phyloP scores from a whole-genome alignment of 37 sponge, comb jelly and placozoan genomes.

The Cladorhizidae sp. region DNA sequence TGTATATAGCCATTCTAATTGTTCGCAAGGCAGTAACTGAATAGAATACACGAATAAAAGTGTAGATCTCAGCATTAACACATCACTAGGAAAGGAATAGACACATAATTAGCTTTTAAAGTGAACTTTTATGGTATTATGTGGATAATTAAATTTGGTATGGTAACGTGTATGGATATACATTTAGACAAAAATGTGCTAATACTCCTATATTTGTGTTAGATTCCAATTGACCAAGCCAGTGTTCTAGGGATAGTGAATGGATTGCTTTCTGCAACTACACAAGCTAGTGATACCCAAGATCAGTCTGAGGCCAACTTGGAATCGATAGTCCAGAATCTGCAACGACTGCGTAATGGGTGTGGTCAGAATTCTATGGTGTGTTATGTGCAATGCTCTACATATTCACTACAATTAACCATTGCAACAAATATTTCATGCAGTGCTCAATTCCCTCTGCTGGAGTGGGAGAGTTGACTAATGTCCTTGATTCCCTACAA shows the following conservation, averaged over 20 bases:
- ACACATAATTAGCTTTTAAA: too few species aligned
- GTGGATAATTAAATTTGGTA: too few species aligned
- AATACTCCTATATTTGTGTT: too few species aligned
- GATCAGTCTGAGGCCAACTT: slow-evolving; percentile 8
- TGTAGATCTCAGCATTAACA: too few species aligned
- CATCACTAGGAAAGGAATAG: too few species aligned
- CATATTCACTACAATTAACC: background rate
- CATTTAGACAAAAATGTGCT: too few species aligned
- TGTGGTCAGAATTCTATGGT: background rate
- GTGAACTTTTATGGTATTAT: too few species aligned
- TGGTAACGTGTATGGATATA: too few species aligned
- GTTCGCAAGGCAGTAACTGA: too few species aligned
- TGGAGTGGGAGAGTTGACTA: background rate
- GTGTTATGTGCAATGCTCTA: background rate
- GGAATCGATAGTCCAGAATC: background rate
- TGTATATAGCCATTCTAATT: too few species aligned
- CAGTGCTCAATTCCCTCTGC: background rate
- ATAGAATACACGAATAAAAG: too few species aligned
- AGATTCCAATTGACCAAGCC: background rate
- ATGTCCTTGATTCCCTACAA: background rate
- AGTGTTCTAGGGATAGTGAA: background rate
- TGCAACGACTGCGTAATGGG: background rate
- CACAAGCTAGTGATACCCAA: background rate
- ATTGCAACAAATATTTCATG: background rate
- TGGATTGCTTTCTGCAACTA: background rate